Conservation (phyloP, 1,140 invertebrate species). For the Eriocheir sinensis region DNA sequence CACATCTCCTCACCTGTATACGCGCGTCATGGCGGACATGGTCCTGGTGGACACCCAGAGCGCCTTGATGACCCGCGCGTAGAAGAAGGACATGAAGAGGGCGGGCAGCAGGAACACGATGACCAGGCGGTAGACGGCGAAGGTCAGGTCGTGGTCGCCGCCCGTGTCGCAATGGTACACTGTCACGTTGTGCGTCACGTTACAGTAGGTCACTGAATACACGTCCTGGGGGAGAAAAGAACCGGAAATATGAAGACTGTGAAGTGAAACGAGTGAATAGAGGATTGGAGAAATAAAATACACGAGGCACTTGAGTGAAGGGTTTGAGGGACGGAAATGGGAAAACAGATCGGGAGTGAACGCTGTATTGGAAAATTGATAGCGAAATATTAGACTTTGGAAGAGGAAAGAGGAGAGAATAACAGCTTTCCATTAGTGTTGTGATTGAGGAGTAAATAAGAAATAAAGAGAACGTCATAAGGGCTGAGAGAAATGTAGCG, state of each 20-base stretch:
- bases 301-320: not conserved
- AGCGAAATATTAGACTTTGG: no score
- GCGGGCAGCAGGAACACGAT: slow-evolving; percentile 83
- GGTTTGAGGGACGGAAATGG: no score
- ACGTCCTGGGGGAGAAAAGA: slow-evolving; percentile 61
- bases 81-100: slow-evolving; percentile 83
- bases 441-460: no score
- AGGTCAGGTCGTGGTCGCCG: slow-evolving; percentile 79
- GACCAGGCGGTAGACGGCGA: slow-evolving; percentile 83
- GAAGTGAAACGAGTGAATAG: no score
- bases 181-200: slow-evolving; percentile 69
- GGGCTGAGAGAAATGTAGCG: no score
- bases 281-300: slow-evolving; percentile 76
- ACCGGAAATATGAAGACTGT: no score
- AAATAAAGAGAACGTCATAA: no score
- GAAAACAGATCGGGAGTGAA: no score
- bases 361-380: no score
- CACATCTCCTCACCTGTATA: slow-evolving; percentile 79
- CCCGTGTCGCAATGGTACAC: slow-evolving; percentile 70
- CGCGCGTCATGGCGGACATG: slow-evolving; percentile 82
- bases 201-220: slow-evolving; percentile 68
- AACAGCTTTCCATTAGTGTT: no score
- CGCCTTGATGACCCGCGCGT: slow-evolving; percentile 83
- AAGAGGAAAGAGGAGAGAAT: slow-evolving; percentile 41
- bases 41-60: slow-evolving; percentile 84